Base-by-base conservation (phyloP, 1,140 invertebrate species). In the Diorhabda sublineata region DNA sequence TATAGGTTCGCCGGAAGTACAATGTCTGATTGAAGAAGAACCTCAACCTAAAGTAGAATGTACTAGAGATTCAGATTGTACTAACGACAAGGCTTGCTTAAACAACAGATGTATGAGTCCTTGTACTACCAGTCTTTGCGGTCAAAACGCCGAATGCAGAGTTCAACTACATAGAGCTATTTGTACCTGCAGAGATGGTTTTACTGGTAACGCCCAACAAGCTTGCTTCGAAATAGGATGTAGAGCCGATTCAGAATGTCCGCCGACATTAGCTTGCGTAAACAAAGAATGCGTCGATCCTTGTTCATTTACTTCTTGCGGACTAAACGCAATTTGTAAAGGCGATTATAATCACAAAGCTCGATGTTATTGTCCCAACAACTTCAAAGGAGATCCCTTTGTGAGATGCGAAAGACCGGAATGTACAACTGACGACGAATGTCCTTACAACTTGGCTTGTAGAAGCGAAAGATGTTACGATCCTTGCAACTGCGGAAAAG, bases 181-280 rank as follows among this genome's bases (percentile, higher is more conserved):
- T 41, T 97, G 95, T 76, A 87, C 90, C 1, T 97, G 95, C 78
- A 85, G 89, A 70, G 90, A 92, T 73, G 92, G 91, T 5, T 93
- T 89, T 74, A 91, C 91, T 75, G 94, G 94, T 79, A 92, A 95
- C 81, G 92, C 93, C 26, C 88, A 93, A 72, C 86, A 86, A 60
- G 87, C 89, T 73, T 95, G 93, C 78, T 87, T 88, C 73, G 87
- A 91, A 82, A 87, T 94, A 74, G 93, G 94, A 75, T 97, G 95
- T 79, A 87, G 92, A 71, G 88, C 87, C 66, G 92, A 96, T 77
- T 89, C 89, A 44, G 94, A 96, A 67, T 97, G 95, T 80, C 86
- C 91, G 3, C 83, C 90, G 42, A 88, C 87, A 52, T 87, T 95
- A 81, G 91, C 93, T 42, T 97, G 95, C 75, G 86, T 96, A 66